Percentiles rank a stretch among this genome's conserved stretches.
These are phyloP conservation scores for Micronycteris hirsuta DNA, from an alignment of 2,113 vertebrate genomes.

Conservation along the genomic window DNA sequence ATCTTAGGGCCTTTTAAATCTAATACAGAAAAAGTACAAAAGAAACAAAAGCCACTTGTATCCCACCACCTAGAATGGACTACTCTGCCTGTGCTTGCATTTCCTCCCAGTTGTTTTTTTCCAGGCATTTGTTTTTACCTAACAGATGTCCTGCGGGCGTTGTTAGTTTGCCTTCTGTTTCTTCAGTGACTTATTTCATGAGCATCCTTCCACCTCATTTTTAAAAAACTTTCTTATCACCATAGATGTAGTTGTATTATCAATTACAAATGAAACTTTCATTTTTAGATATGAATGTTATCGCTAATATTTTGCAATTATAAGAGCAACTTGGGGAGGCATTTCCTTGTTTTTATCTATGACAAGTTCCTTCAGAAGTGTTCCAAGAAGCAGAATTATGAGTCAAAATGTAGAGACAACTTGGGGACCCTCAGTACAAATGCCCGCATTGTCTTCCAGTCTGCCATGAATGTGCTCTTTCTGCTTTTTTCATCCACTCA, in stretches of 20 bases:
- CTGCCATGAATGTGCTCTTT: fast-evolving
- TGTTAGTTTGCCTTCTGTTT: neutral
- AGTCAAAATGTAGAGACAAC: neutral
- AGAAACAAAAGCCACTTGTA: neutral
- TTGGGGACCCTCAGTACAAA: neutral
- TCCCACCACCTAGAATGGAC: neutral
- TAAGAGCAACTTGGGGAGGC: neutral
- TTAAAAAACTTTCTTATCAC: neutral
- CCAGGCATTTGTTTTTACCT: neutral
- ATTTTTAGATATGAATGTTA: neutral
- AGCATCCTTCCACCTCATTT: neutral
- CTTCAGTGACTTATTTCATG: neutral
- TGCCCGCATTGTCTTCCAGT: neutral
- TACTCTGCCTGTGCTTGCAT: neutral
- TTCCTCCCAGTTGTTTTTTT: neutral
- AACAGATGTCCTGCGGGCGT: neutral
- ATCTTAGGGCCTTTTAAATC: too few relatives aligned
- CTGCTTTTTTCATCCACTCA: neutral
- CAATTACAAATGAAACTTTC: neutral
- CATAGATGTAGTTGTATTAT: neutral
- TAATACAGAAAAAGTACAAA: neutral
- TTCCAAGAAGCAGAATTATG: neutral
- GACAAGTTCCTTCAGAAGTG: neutral
- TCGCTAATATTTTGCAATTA: neutral
- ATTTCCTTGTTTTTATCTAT: neutral